Evolutionary conservation across 2,797 vertebrate species (phyloP), one percentile per base, ranked within the genome.

Genomic region (Catamblyrhynchus diadema): DNA sequence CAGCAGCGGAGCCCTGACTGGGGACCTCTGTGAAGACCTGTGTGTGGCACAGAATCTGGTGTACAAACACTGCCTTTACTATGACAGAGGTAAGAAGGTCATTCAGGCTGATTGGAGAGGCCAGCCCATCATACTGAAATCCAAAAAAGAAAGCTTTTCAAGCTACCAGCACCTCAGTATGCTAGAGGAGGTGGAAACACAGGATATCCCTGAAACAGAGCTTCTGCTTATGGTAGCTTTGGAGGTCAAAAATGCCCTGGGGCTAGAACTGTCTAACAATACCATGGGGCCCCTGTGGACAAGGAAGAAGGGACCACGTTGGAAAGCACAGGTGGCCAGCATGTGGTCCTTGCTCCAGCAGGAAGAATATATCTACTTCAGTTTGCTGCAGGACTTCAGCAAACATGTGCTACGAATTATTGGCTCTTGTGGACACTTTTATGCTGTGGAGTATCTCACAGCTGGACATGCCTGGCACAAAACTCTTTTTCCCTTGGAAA

Each of bases 371-470:
- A 98, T 99, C 75, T 98, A 99, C 90, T 98, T 99, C 87, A 98
- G 98, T 91, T 97, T 99, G 78, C 98, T 99, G 79, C 99, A 99
- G 96, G 99, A 98, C 97, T 98, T 99, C 82, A 99, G 99, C 93
- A 98, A 95, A 73, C 99, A 99, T 0, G 98, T 99, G 70, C 98
- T 98, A 74, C 98, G 98, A 30, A 98, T 99, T 57, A 89, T 99
- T 95, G 99, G 99, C 70, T 99, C 99, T 94, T 99, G 99, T 14
- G 99, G 99, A 61, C 99, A 99, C 75, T 99, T 99, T 92, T 99
- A 99, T 10, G 99, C 99, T 0, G 99, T 99, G 93, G 99, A 99
- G 97, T 98, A 98, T 94, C 98, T 99, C 95, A 98, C 98, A 1
- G 99, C 99, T 1, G 99, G 99, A 69, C 99, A 99, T 19, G 98